A percentile compares a stretch with the other conserved stretches of the same genome.
phyloP scores from a whole-genome alignment of 1,140 invertebrate genomes.

The Drusus annulatus region DNA sequence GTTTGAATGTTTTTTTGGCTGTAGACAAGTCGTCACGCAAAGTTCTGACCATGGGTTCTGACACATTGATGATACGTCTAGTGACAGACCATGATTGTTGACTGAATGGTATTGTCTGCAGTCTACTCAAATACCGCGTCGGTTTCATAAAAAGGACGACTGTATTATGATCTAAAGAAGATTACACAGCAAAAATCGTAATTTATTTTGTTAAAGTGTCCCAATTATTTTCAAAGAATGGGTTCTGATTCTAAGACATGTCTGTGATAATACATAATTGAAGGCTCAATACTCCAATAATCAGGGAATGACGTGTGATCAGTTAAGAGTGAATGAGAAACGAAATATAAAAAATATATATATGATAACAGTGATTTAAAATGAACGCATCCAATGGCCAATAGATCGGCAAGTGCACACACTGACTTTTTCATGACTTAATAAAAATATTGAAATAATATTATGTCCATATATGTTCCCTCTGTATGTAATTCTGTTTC shows the following conservation, averaged over 20 bases:
- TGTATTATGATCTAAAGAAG: not conserved
- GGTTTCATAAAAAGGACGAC: not conserved
- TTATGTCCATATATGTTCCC: no score
- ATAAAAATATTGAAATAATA: no score
- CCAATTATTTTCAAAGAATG: not conserved
- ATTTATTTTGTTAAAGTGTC: not conserved
- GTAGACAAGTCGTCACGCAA: not conserved
- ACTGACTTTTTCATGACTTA: no score
- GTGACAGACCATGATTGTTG: constrained; percentile 31
- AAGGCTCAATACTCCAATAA: not conserved
- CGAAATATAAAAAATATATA: not conserved
- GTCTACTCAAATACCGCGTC: not conserved
- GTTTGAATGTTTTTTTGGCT: not conserved
- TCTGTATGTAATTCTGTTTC: no score
- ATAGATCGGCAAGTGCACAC: no score
- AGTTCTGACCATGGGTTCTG: constrained; percentile 4
- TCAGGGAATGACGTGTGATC: not conserved
- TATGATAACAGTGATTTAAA: no score
- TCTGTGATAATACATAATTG: not conserved
- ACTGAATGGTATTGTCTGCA: constrained; percentile 10
- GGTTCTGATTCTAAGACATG: not conserved
- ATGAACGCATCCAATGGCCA: no score
- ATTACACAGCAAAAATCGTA: not conserved
- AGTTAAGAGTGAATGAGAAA: not conserved
- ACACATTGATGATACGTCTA: constrained; percentile 41